A percentile compares a stretch with the other conserved stretches of the same genome.
phyloP scores from a whole-genome alignment of 1,140 invertebrate genomes.

The Drosophila bipectinata region DNA sequence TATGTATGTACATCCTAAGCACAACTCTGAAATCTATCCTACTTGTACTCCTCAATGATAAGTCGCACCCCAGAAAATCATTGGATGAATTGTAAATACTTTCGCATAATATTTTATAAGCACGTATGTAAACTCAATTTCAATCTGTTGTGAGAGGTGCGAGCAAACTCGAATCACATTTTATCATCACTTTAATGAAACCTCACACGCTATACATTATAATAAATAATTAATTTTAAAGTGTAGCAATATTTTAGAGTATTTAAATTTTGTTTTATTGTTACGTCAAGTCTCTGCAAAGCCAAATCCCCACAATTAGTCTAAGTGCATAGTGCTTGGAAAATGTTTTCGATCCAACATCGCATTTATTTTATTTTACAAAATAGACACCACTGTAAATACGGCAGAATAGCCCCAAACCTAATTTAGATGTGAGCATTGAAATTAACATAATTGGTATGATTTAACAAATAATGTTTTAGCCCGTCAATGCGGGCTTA shows the following conservation, averaged over 20 bases:
- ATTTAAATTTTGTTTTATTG: conserved; percentile 39
- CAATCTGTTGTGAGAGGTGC: conserved; percentile 8
- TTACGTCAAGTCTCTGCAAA: conserved; percentile 68
- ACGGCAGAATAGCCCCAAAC: conserved; percentile 39
- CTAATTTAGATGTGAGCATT: conserved; percentile 20
- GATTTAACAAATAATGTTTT: conserved; percentile 29
- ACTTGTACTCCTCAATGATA: conserved; percentile 39
- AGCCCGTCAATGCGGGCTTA: conserved; percentile 13
- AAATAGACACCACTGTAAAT: conserved; percentile 57
- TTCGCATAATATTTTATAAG: conserved; percentile 33
- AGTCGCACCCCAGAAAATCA: conserved; percentile 21
- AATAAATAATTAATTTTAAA: conserved; percentile 34
- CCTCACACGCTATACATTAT: conserved; percentile 65
- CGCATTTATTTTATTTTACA: conserved; percentile 70
- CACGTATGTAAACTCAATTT: neutral
- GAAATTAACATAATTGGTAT: conserved; percentile 2
- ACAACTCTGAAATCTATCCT: conserved; percentile 12
- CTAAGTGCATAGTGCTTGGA: conserved; percentile 59
- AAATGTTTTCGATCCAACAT: conserved; percentile 61
- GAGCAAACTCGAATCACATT: conserved; percentile 23
- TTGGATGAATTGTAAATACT: conserved; percentile 41
- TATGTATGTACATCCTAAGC: conserved; percentile 15
- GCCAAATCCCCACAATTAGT: conserved; percentile 66
- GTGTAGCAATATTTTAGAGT: conserved; percentile 16
- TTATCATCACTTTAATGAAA: conserved; percentile 11